Conservation (phyloP, 2,113 vertebrate species). For the Addax nasomaculatus region DNA sequence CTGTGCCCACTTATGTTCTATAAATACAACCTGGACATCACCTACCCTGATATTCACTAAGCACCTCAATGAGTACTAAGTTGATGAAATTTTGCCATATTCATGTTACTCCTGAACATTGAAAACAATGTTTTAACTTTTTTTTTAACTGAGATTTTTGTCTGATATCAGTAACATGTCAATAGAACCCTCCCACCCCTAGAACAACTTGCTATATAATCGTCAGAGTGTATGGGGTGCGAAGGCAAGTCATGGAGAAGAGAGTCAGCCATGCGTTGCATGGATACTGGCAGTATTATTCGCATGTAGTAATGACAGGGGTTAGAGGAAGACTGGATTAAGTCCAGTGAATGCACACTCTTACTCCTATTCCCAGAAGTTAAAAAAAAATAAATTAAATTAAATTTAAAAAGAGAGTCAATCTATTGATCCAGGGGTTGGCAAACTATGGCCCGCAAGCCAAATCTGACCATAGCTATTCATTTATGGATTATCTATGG, state of each 20-base stretch:
- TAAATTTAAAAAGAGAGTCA: neutral
- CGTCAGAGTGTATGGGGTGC: neutral
- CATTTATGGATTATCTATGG: neutral
- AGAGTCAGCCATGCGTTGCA: neutral
- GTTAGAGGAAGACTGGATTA: neutral
- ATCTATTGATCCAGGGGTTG: neutral
- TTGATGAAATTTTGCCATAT: neutral
- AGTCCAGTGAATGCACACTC: neutral
- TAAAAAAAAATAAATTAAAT: neutral
- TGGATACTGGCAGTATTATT: neutral
- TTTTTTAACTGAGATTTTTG: conserved; percentile 58
- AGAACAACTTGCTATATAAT: conserved; percentile 55
- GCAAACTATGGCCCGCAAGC: neutral
- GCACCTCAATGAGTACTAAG: neutral
- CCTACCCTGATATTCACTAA: neutral
- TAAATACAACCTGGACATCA: conserved; percentile 39
- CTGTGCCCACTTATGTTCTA: conserved; percentile 26
- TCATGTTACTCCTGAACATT: conserved; percentile 14
- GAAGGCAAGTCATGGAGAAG: conserved; percentile 13
- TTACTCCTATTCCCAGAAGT: neutral
- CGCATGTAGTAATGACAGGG: neutral
- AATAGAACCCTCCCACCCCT: conserved; percentile 43
- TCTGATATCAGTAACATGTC: neutral
- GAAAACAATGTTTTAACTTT: conserved; percentile 51
- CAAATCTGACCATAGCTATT: too few species aligned